A percentile compares a stretch with the other conserved stretches of the same genome.
These are phyloP conservation scores for Plodia interpunctella DNA, from an alignment of 1,140 invertebrate species.

Conservation along the genomic window DNA sequence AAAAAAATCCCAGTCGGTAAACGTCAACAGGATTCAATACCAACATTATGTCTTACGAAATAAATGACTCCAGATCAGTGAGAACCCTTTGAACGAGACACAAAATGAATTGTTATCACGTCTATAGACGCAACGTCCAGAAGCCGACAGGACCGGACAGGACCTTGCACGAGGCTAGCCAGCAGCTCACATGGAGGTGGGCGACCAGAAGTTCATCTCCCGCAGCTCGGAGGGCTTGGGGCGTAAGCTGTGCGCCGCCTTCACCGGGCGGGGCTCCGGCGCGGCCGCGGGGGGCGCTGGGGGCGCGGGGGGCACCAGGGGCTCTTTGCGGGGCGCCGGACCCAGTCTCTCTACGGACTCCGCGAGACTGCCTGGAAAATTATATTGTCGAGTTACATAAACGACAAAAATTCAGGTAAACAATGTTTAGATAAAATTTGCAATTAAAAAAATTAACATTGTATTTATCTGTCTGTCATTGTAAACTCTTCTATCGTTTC, in stretches of 20 bases:
- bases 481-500: no score
- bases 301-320: slow-evolving; percentile 51
- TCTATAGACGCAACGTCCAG: no score
- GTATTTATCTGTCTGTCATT: no score
- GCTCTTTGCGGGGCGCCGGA: slow-evolving; percentile 43
- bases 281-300: slow-evolving; percentile 29
- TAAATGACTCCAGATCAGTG: no score
- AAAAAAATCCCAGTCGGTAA: background rate
- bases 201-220: slow-evolving; percentile 91
- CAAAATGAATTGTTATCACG: slow-evolving; percentile 6
- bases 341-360: slow-evolving; percentile 70
- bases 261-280: slow-evolving; percentile 25
- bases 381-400: slow-evolving; percentile 32
- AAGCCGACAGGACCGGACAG: no score
- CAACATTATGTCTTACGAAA: background rate
- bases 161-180: no score
- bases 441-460: no score
- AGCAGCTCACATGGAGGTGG: slow-evolving; percentile 84
- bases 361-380: slow-evolving; percentile 39
- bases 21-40: background rate
- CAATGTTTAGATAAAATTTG: no score
- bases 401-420: background rate
- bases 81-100: no score
- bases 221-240: slow-evolving; percentile 84
- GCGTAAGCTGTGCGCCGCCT: slow-evolving; percentile 55